A percentile compares a stretch with the other conserved stretches of the same genome.
Conservation (phyloP, 2,888 invertebrate genomes). For the Melieria picta region DNA sequence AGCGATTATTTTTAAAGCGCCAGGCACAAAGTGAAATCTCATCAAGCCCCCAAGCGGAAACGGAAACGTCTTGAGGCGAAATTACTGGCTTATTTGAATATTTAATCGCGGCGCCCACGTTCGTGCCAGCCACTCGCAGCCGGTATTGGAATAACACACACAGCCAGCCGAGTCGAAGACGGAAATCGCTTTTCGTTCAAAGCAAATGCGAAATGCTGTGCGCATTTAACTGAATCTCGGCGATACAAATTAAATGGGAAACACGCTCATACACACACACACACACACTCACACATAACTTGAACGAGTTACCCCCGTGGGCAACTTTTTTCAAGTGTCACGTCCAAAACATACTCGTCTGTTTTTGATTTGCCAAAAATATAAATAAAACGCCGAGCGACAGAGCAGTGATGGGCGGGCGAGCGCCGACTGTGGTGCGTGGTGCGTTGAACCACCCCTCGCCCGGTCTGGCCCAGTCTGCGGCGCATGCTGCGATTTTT, state of each 20-base stretch:
- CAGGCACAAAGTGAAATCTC: conserved; percentile 26
- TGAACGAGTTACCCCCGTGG: conserved; percentile 17
- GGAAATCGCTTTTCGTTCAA: conserved; percentile 33
- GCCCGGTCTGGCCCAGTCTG: too few species aligned
- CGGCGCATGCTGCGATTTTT: background rate
- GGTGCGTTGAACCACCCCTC: background rate
- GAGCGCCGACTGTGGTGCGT: background rate
- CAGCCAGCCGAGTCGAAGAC: background rate
- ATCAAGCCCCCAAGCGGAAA: conserved; percentile 47
- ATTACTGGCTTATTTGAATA: conserved; percentile 55
- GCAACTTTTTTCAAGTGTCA: conserved; percentile 55
- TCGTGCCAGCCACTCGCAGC: background rate
- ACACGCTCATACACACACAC: conserved; percentile 1
- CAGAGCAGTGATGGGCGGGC: background rate
- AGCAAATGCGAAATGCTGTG: conserved; percentile 4
- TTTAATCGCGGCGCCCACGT: conserved; percentile 51
- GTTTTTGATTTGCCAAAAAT: conserved; percentile 65
- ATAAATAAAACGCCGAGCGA: background rate
- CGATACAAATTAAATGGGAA: background rate
- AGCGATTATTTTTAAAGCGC: background rate
- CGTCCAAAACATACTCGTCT: conserved; percentile 66
- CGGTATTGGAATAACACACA: background rate
- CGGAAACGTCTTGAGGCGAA: conserved; percentile 54
- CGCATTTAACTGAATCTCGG: background rate
- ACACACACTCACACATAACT: background rate